Evolutionary conservation across 2,888 invertebrate species (phyloP).

Genomic region (Pollenia labialis): DNA sequence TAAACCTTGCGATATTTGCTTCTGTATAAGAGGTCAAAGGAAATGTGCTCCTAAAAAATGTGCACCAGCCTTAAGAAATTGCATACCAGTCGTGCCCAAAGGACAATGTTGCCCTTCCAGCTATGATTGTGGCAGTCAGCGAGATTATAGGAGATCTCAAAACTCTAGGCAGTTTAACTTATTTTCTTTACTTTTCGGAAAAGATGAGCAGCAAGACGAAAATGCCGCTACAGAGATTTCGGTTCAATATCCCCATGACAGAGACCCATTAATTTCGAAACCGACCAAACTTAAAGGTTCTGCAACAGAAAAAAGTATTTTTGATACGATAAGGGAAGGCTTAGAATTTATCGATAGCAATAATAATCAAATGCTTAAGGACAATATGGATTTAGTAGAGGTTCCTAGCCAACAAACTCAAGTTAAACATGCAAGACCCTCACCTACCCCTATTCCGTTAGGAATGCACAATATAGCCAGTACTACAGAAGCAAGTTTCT

Average conservation of each 20-base stretch:
- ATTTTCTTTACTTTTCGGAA: slow-evolving; percentile 82
- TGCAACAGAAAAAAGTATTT: slow-evolving; percentile 81
- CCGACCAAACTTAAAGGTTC: slow-evolving; percentile 35
- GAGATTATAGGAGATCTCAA: slow-evolving; percentile 81
- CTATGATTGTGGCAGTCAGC: slow-evolving; percentile 90
- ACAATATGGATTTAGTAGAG: slow-evolving; percentile 77
- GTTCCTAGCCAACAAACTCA: background rate
- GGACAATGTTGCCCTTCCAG: slow-evolving; percentile 94
- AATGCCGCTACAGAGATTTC: slow-evolving; percentile 75
- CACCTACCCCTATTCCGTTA: slow-evolving; percentile 65
- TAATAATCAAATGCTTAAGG: slow-evolving; percentile 79
- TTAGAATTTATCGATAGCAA: slow-evolving; percentile 82
- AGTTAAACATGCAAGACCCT: slow-evolving; percentile 30
- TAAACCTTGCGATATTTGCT: slow-evolving; percentile 89
- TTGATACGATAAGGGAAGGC: slow-evolving; percentile 82
- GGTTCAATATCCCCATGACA: slow-evolving; percentile 79
- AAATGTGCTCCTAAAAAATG: slow-evolving; percentile 91
- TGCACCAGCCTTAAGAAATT: slow-evolving; percentile 90
- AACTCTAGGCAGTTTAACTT: slow-evolving; percentile 82
- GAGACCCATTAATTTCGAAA: slow-evolving; percentile 77
- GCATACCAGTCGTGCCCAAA: slow-evolving; percentile 89
- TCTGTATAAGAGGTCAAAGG: slow-evolving; percentile 90
- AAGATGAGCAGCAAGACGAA: slow-evolving; percentile 77
- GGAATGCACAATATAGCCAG: slow-evolving; percentile 30
- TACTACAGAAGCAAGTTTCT: slow-evolving; percentile 78